Evolutionary conservation across 2,797 vertebrate species (phyloP), one percentile per base, ranked within the genome.

Genomic region (Dermochelys coriacea): DNA sequence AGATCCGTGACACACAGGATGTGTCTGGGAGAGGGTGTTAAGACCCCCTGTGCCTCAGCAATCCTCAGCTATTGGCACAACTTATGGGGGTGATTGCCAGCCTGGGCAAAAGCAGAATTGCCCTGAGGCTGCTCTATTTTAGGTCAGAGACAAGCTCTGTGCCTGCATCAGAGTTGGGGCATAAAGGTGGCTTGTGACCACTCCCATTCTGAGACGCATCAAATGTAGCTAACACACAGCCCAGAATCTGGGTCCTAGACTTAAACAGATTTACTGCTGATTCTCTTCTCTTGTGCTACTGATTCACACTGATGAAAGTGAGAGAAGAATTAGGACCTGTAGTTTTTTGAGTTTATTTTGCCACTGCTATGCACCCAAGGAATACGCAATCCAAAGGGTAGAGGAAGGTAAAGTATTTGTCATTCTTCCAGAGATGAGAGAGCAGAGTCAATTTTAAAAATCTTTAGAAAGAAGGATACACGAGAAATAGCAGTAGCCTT

Each of bases 361-460:
- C 75, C 41, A 5, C 50, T 0, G 1, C 9, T 88, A 8, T n/a
- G 12, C 21, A 71, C 37, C 8, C 78, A n/a, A 37, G 21, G 4
- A 90, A 91, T 8, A 8, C 11, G 41, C 2, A 82, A 50, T 41
- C n/a, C 34, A 15, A 8, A 52, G 21, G 0, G 0, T 4, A 80
- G 55, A 88, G 78, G 31, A 80, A 90, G 82, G 9, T 31, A 85
- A 89, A 84, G 74, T 74, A 64, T 61, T 16, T 2, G 54, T 64
- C 19, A 11, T 8, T 21, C n/a, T 1, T 0, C 54, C 51, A 84
- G 6, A 84, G 49, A 87, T 5, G 15, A 68, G 37, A n/a, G 23
- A 94, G 16, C 6, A 94, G 54, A 85, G 57, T 34, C 64, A 45
- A 19, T 21, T 80, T 71, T 51, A 21, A 18, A 88, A 79, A 59